Base-by-base conservation (phyloP, 2,113 vertebrate genomes). In the Synodontis membranacea region DNA sequence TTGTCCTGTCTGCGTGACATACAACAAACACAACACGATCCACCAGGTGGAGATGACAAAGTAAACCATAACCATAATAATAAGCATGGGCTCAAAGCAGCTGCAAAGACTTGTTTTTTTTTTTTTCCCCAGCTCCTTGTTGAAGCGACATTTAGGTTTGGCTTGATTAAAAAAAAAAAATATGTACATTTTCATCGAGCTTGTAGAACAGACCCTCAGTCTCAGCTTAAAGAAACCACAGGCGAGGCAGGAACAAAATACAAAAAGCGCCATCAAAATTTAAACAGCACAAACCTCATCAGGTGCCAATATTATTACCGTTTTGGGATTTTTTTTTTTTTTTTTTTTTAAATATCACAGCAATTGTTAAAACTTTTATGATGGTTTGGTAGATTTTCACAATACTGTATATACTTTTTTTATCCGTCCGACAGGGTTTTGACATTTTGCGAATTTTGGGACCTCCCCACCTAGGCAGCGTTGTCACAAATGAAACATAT, bases 1-100 rank as follows among this genome's bases (percentile, higher is more conserved):
- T 95, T 95, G 94, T 92, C 95, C 94, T 96, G 95, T 96, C 96
- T 96, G 96, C 96, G 96, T 95, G 96, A 97, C 70, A 64, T 84
- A 86, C 95, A 95, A 92, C 94, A 91, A 39, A 68, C 80, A 89
- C 83, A 85, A 75, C 83, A 86, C 84, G 60, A 56, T 66, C 60
- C 84, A 74, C 84, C 83, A 70, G 78, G 81, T 74, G 76, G 44
- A 54, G 66, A 86, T 54, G 42, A 68, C 56, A 86, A 86, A 80
- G 54, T 4, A 70, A 86, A 80, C 52, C 66, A 75, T 31, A 79
- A 34, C 72, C 72, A 75, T 12, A 86, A 74, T 31, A 56, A 84
- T 80, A 80, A 52, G 17, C 39, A 82, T 62, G 37, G 23, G 56
- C 54, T 60, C 56, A 46, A 31, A 66, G 58, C 81, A 83, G 58